Conservation (phyloP, 2,113 vertebrate species). For the Serinus canaria region DNA sequence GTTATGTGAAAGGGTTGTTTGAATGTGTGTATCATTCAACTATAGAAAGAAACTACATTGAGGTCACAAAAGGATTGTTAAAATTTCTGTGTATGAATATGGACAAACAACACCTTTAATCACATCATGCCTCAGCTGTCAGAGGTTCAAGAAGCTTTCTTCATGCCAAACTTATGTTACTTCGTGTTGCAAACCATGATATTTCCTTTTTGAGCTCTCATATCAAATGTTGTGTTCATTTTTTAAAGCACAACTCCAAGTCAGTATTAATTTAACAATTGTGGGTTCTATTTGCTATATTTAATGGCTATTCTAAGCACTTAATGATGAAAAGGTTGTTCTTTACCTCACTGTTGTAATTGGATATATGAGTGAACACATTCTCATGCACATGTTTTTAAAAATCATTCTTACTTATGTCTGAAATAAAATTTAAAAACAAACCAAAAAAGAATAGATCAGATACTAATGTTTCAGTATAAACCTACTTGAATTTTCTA, state of each 20-base stretch:
- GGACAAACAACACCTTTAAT: not conserved
- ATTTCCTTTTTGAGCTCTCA: constrained; percentile 49
- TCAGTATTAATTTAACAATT: constrained; percentile 26
- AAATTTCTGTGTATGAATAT: not conserved
- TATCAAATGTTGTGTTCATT: constrained; percentile 4
- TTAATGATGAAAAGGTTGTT: not conserved
- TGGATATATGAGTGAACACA: constrained; percentile 10
- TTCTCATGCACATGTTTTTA: constrained; percentile 72
- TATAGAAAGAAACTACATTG: not conserved
- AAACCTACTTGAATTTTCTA: constrained; percentile 70
- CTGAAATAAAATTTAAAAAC: constrained; percentile 70
- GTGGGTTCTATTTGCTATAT: not conserved
- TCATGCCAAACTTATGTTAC: not conserved
- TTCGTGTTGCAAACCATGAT: not conserved
- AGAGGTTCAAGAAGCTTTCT: not conserved
- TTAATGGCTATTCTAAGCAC: not conserved
- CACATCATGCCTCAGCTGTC: not conserved
- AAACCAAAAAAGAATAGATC: constrained; percentile 49
- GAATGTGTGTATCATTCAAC: not conserved
- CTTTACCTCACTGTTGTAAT: constrained; percentile 25
- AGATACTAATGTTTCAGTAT: constrained; percentile 67
- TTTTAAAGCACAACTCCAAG: constrained; percentile 26
- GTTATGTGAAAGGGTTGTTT: not conserved
- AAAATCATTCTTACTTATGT: constrained; percentile 64
- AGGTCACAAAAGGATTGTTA: not conserved